Evolutionary conservation across 2,888 invertebrate genomes (phyloP), one percentile per base, ranked within the genome.

Genomic region (Conistra vaccinii): DNA sequence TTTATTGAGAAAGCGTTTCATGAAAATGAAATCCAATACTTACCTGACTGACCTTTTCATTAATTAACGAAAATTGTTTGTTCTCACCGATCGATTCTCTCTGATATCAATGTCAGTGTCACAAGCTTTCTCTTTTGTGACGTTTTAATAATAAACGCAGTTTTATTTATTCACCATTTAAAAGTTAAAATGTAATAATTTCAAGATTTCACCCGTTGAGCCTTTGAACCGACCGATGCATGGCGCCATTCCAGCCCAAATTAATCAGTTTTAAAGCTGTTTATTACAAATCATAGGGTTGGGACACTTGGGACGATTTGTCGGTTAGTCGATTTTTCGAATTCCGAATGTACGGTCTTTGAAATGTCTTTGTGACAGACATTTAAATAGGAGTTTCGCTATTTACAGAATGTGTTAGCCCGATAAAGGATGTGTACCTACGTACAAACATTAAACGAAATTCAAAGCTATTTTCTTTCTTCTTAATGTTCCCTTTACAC

Each of bases 121-220:
- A 32, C 10, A 39, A 67, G 63, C 76, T 83, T 80, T 83, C 67
- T 42, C 63, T 69, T 69, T 53, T 35, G 61, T 61, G 67, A 48
- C 39, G 57, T 72, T 77, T 80, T 69, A 53, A 51, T 80, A 65
- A 63, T 61, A 72, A 83, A 29, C 17, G 12, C 12, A 55, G 45
- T 35, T 69, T 72, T 76, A 79, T 76, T 70, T 32, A 69, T 58
- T 66, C 45, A 29, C 45, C 55, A 77, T 53, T 72, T 70, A 57
- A 80, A 81, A 73, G 70, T 71, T 60, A 45, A 61, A 73, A 53
- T 58, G 51, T 51, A 35, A 60, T 61, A 14, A 78, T 78, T 69
- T 78, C 14, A 62, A 68, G 61, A 71, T 75, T 84, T 78, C 58
- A 78, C 45, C 70, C 70, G n/a, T 57, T 80, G 68, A 81, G 69